Conservation (phyloP, 2,797 vertebrate genomes). For the Australoheros facetus region DNA sequence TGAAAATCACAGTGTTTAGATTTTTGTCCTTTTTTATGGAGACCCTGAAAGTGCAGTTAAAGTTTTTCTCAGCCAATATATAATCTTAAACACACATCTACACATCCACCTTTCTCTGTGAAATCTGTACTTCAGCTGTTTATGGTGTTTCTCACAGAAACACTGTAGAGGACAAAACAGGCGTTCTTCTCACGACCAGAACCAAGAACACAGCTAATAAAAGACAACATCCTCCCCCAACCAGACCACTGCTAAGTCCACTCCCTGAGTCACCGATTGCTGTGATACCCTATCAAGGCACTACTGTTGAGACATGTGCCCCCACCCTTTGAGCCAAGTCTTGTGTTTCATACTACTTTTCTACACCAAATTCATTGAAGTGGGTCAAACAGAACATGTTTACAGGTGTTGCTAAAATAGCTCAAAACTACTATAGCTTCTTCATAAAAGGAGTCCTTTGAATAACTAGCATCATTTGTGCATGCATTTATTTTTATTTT, state of each 20-base stretch:
- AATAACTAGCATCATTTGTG: background rate
- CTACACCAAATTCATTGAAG: background rate
- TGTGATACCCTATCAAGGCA: background rate
- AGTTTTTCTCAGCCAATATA: background rate
- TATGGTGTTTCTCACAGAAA: slow-evolving; percentile 49
- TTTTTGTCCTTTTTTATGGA: too few relatives aligned
- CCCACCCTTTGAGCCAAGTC: slow-evolving; percentile 30
- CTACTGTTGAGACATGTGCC: slow-evolving; percentile 15
- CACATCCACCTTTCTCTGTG: background rate
- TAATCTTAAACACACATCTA: background rate
- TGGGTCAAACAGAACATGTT: slow-evolving; percentile 13
- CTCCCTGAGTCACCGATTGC: background rate
- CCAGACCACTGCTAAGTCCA: slow-evolving; percentile 9
- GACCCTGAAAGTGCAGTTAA: background rate
- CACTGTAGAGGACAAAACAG: slow-evolving; percentile 61
- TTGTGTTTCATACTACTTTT: slow-evolving; percentile 30
- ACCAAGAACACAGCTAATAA: slow-evolving; percentile 53
- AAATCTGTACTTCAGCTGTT: slow-evolving; percentile 17
- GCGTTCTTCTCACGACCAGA: slow-evolving; percentile 53
- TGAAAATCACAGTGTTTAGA: too few relatives aligned
- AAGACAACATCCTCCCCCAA: slow-evolving; percentile 23
- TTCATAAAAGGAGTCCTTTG: background rate
- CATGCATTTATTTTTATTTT: background rate
- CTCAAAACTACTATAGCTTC: background rate
- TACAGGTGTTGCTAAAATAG: slow-evolving; percentile 18